Conservation (phyloP, 2,797 vertebrate species). For the Eospalax fontanierii region DNA sequence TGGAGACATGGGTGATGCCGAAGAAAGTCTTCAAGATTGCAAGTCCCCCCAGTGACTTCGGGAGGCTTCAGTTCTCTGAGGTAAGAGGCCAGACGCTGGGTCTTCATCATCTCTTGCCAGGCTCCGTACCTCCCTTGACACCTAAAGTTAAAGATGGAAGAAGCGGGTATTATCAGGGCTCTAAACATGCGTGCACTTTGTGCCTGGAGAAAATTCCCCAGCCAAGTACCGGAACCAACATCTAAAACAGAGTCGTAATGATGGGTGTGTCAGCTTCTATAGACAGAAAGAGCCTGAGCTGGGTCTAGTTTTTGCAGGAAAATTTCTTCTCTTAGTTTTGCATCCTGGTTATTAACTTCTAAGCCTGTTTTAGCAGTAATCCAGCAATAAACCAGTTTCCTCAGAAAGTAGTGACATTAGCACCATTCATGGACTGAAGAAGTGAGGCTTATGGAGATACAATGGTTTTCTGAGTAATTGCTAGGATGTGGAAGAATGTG, state of each 20-base stretch:
- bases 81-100: conserved; percentile 86
- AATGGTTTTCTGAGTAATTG: background rate
- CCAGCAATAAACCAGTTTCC: background rate
- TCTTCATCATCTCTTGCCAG: fast-evolving
- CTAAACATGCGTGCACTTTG: too few species aligned
- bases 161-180: background rate
- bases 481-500: background rate
- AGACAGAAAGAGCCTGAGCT: background rate
- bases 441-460: background rate
- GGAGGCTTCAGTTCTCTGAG: conserved; percentile 96
- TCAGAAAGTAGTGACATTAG: background rate
- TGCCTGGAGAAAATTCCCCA: background rate
- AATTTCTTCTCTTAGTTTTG: background rate
- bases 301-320: background rate
- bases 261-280: fast-evolving
- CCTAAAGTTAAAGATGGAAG: background rate
- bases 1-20: conserved; percentile 98
- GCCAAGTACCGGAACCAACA: background rate
- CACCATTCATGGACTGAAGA: background rate
- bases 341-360: background rate
- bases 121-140: background rate
- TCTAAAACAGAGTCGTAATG: background rate
- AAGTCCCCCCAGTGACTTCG: conserved; percentile 94
- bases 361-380: background rate
- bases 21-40: conserved; percentile 96